A percentile compares a stretch with the other conserved stretches of the same genome.
Conservation (phyloP, 1,140 invertebrate genomes). For the Philotrypesis tridentata region DNA sequence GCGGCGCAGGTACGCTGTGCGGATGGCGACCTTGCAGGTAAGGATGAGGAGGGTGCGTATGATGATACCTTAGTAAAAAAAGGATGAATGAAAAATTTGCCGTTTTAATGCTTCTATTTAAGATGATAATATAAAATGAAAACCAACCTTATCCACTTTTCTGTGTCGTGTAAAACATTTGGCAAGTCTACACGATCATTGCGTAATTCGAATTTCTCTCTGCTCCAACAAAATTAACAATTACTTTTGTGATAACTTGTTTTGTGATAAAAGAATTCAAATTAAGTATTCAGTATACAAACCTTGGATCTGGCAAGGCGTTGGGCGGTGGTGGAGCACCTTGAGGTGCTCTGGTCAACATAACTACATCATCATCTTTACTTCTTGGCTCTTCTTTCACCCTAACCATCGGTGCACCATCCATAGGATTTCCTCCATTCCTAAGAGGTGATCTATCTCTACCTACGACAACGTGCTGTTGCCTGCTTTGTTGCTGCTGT, state of each 20-base stretch:
- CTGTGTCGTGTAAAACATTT: constrained; percentile 38
- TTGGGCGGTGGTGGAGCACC: constrained; percentile 61
- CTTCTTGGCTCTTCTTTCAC: constrained; percentile 79
- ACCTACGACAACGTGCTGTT: constrained; percentile 69
- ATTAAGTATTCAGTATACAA: constrained; percentile 31
- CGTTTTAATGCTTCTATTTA: neutral
- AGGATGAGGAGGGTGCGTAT: constrained; percentile 65
- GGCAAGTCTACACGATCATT: constrained; percentile 46
- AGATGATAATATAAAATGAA: neutral
- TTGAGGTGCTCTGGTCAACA: constrained; percentile 74
- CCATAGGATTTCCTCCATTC: constrained; percentile 75
- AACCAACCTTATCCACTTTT: constrained; percentile 51
- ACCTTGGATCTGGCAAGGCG: constrained; percentile 68
- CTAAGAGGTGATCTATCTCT: constrained; percentile 82
- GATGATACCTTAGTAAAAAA: constrained; percentile 56
- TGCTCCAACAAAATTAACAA: neutral
- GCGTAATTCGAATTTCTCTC: constrained; percentile 47
- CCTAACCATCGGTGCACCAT: constrained; percentile 72
- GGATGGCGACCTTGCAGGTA: constrained; percentile 66
- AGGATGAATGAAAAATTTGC: neutral
- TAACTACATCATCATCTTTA: constrained; percentile 78
- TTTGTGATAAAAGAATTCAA: neutral
- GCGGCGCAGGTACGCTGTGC: constrained; percentile 68
- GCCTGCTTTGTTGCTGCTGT: constrained; percentile 59
- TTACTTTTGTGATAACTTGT: neutral